A percentile compares a stretch with the other conserved stretches of the same genome.
Evolutionary conservation across 2,888 invertebrate species (phyloP).

Genomic region (Agriotes lineatus): DNA sequence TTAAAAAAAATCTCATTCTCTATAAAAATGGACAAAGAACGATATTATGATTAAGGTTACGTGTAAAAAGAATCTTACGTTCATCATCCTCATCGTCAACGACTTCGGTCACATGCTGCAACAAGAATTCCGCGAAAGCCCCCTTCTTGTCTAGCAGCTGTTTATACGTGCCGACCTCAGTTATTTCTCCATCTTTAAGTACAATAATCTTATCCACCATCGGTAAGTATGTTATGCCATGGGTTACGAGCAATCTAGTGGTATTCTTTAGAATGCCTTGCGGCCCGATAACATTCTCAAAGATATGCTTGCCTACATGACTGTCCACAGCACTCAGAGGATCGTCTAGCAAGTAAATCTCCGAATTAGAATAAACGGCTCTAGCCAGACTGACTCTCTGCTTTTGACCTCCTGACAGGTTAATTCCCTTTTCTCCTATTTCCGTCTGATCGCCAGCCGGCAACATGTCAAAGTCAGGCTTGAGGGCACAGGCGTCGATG

Average conservation of each 20-base stretch:
- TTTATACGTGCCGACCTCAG: no score
- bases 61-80: no score
- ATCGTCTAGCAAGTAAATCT: slow-evolving; percentile 95
- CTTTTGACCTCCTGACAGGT: slow-evolving; percentile 90
- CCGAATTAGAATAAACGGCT: slow-evolving; percentile 90
- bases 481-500: slow-evolving; percentile 91
- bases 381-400: slow-evolving; percentile 92
- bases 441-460: slow-evolving; percentile 97
- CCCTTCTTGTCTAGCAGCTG: slow-evolving; percentile 89
- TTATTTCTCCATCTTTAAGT: slow-evolving; percentile 95
- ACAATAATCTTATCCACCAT: slow-evolving; percentile 91
- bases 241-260: slow-evolving; percentile 93
- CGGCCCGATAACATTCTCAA: no score
- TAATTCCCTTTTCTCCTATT: slow-evolving; percentile 95
- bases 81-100: slow-evolving; percentile 67
- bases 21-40: no score
- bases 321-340: no score
- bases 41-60: no score
- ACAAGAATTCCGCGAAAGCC: slow-evolving; percentile 85
- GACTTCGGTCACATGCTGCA: slow-evolving; percentile 83
- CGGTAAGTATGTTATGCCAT: slow-evolving; percentile 93
- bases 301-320: slow-evolving; percentile 94
- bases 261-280: no score
- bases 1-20: no score
- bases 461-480: slow-evolving; percentile 91